Base-by-base conservation (phyloP, 30 jellyfish, hydroid and myxozoan species). In the Hydractinia echinata region DNA sequence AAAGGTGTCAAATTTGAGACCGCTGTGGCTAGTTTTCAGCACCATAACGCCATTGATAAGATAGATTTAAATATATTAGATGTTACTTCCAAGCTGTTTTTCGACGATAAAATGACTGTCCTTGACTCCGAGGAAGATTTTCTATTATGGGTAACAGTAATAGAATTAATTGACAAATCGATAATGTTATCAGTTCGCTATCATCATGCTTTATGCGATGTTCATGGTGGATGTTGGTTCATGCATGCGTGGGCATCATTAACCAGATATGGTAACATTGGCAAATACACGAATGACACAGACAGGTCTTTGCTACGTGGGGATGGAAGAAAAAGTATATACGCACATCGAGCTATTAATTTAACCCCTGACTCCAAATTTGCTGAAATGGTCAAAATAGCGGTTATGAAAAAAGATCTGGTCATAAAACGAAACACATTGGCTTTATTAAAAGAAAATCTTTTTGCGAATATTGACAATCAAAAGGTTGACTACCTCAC, bases 181-280 rank as follows among this genome's bases (percentile, higher is more conserved):
- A 51, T 64, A 1, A 6, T 6, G 74, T 13, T 64, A 51, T 13
- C 39, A 7, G 19, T 64, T 7, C 4, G 51, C 7, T 64, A n/a
- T 7, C 74, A 64, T 64, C 74, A 64, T 64, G 16, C 10, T 64
- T 7, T 64, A n/a, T 64, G 74, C 16, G 74, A 64, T 51, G 19
- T 64, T 7, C 18, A 64, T 64, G 74, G 74, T 64, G 74, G 51
- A 64, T 64, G 19, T 44, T 6, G 74, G 39, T 64, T 64, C 74
- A 64, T 64, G 7, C 19, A 1, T n/a, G 74, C 74, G 10, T 64
- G 44, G 74, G 74, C 18, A 6, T 64, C 74, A 4, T n/a, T 64
- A 44, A 1, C 4, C 18, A 64, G 4, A 13, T 44, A 64, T 6
- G 18, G 74, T 64, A 44, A 64, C 39, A 7, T 64, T 7, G 74